Percentiles rank a stretch among this genome's conserved stretches.
Conservation (phyloP, 2,113 vertebrate genomes). For the Amblyopsis rosae region DNA sequence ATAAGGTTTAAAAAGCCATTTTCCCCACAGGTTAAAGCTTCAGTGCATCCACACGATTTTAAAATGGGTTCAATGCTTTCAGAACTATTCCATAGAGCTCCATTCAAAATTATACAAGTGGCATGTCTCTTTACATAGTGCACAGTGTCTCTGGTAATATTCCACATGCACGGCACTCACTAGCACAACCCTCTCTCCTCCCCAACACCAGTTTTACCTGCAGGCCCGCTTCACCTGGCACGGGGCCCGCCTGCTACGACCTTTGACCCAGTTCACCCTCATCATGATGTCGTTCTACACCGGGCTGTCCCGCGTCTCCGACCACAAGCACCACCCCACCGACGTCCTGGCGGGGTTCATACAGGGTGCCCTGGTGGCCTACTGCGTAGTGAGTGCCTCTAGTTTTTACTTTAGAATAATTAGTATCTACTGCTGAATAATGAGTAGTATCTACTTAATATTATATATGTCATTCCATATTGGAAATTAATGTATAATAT, state of each 20-base stretch:
- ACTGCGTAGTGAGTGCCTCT: slow-evolving; percentile 85
- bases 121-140: too few species aligned
- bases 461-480: neutral
- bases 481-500: too few species aligned
- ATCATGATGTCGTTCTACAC: slow-evolving; percentile 98
- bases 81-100: too few species aligned
- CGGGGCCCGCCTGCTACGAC: slow-evolving; percentile 90
- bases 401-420: too few species aligned
- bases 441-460: too few species aligned
- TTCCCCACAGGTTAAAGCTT: too few species aligned
- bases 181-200: neutral
- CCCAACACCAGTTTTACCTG: slow-evolving; percentile 85
- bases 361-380: slow-evolving; percentile 93
- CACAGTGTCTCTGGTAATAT: too few species aligned
- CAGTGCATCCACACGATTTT: too few species aligned
- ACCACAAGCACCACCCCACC: slow-evolving; percentile 93
- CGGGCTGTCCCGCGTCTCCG: slow-evolving; percentile 89
- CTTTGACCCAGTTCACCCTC: slow-evolving; percentile 94
- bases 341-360: slow-evolving; percentile 92
- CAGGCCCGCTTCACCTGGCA: slow-evolving; percentile 95
- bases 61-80: too few species aligned
- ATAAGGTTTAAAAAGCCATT: too few species aligned
- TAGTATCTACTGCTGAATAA: neutral
- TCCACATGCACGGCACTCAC: neutral
- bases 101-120: too few species aligned